phyloP scores from a whole-genome alignment of 2,113 vertebrate genomes.

The Cyanistes caeruleus region DNA sequence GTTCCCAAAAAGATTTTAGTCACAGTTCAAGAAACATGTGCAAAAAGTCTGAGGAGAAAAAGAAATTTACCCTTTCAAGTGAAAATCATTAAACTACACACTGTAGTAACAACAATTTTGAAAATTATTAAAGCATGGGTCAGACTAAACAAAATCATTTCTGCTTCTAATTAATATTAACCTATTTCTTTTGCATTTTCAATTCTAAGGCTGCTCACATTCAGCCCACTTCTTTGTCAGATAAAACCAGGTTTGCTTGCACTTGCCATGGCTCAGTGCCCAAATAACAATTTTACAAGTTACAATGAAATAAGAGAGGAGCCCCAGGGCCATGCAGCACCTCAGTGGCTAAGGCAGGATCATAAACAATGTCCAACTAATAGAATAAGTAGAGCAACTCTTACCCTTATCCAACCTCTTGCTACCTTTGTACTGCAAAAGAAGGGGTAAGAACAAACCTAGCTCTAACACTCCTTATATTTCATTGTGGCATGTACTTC shows the following conservation, averaged over 20 bases:
- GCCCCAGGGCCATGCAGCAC: neutral
- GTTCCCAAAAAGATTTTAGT: neutral
- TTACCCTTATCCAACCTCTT: neutral
- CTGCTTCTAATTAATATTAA: neutral
- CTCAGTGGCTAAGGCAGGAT: neutral
- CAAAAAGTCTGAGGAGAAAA: neutral
- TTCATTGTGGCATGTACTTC: neutral
- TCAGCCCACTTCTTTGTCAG: neutral
- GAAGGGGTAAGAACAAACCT: neutral
- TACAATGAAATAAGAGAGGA: neutral
- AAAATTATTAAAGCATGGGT: neutral
- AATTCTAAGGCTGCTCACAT: neutral
- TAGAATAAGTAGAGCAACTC: neutral
- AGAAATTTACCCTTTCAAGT: neutral
- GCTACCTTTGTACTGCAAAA: neutral
- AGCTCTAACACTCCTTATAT: neutral
- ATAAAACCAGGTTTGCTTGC: neutral
- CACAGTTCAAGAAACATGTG: neutral
- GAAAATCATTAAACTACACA: neutral
- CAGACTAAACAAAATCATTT: neutral
- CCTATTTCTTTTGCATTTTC: neutral
- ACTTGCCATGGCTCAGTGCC: neutral
- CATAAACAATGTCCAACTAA: neutral
- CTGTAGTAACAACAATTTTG: neutral
- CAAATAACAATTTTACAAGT: neutral